Evolutionary conservation across 2,113 vertebrate species (phyloP), one percentile per base, ranked within the genome.

Genomic region (Oenanthe melanoleuca): DNA sequence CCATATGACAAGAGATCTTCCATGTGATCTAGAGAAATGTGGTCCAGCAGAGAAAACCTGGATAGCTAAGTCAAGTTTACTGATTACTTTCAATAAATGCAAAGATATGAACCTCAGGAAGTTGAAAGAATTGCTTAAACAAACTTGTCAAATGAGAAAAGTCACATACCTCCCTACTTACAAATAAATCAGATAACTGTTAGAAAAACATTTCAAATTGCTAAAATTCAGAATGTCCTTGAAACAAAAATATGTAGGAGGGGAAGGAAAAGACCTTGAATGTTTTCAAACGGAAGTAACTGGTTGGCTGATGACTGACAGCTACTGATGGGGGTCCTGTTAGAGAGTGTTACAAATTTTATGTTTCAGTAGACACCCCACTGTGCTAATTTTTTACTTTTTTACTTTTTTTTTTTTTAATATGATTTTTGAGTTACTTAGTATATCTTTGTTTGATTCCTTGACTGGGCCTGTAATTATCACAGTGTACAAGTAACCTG

Each of bases 341-440:
- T 4, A 38, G 14, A 47, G 1, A 63, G 5, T 6, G 2, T 3
- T 16, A 59, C 17, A 6, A 53, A 71, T 50, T 63, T 56, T 8
- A 2, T 60, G 6, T 42, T 89, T 80, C 1, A 4, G 6, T 24
- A 49, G 21, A 37, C 18, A 38, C 1, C 3, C 57, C 12, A 12
- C 3, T 20, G 5, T 4, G 4, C 0, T 47, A 44, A 1, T 1
- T 14, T 24, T 18, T 19, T 25, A 28, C 17, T 21, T 37, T 40
- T 14, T 13, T 33, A n/a, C 33, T 33, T 25, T 40, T 20, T 15
- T 29, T 45, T 12, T 15, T 33, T 40, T 23, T 47, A n/a, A 2
- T 4, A n/a, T 29, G 22, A 1, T 49, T 88, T 59, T 49, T 52
- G 4, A 34, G 23, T 49, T 77, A 3, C 2, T 40, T 55, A 44